Evolutionary conservation across 2,113 vertebrate genomes (phyloP), one percentile per base, ranked within the genome.

Genomic region (Chaetodon auriga): DNA sequence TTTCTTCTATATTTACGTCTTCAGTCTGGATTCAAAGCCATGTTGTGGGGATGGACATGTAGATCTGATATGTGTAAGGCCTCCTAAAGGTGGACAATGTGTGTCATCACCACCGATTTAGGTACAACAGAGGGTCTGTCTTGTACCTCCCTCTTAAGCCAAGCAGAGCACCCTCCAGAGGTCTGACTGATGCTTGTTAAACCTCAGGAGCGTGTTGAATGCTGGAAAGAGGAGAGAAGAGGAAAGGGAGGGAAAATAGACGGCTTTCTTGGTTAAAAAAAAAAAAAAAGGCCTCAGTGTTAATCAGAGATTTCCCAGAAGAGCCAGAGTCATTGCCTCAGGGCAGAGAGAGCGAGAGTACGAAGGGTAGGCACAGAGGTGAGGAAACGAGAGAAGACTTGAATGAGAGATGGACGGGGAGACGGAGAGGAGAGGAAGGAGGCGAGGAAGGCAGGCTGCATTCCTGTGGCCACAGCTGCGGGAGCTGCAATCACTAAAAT

Each of bases 401-500:
- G 75, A 85, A 68, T 81, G 90, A 89, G 88, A 90, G 88, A 94
- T 88, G 89, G 85, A 89, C 54, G 35, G 62, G 48, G 53, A 90
- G 81, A 88, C 35, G 81, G 74, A 84, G 83, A 85, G 84, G 69
- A 87, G 84, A 90, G 83, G 87, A 92, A 87, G 83, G 83, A 89
- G 87, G 89, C 82, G 36, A 77, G 80, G 81, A 84, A 85, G 88
- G 86, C 90, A 75, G 86, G 77, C 84, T 76, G 80, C 90, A 94
- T 95, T 94, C 94, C 92, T 95, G 95, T 93, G 95, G 95, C 92
- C 84, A 88, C 90, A 89, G 93, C 94, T 93, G 93, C 87, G 87
- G 90, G 89, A 86, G 89, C 92, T 89, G 93, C 90, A 93, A 93
- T 92, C 93, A 94, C 93, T 93, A 93, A 93, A 94, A 94, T 86